Base-by-base conservation (phyloP, 2,888 invertebrate genomes). In the Cacoxenus indagator region DNA sequence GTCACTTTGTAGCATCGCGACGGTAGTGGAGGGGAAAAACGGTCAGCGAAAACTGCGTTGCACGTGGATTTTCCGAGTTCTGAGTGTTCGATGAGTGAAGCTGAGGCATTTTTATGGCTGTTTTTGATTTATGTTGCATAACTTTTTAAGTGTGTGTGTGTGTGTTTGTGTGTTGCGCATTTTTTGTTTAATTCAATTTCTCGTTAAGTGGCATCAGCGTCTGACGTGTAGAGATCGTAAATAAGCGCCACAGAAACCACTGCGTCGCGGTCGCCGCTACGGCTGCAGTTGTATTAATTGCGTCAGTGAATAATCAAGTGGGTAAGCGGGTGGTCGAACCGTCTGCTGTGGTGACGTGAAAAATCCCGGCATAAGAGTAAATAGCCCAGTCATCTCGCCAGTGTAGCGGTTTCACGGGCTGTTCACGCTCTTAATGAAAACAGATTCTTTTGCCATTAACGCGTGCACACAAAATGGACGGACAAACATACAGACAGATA, bases 381-480 rank as follows among this genome's bases (percentile, higher is more conserved):
- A 26, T 26, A 26, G 14, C 26, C 22, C n/a, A 22, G 43, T 11
- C 29, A 14, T 19, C 26, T 9, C 24, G 31, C 43, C 19, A 11
- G 22, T 14, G 14, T 4, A 43, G 61, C n/a, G 61, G 61, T 45
- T 62, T 29, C 37, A 19, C 51, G n/a, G 3, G 27, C 55, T 61
- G 14, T 62, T 43, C 31, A 37, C 26, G 43, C 19, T 43, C 83
- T 81, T 81, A 81, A 81, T 84, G 80, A 81, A 81, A 84, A 84
- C 80, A 84, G 80, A 81, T 81, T 81, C 80, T 81, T 84, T 83
- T 81, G 80, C 77, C 84, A 81, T 81, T 81, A 81, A 78, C 75
- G 77, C 83, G 72, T 79, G 83, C 84, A 71, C 75, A 83, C 77
- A 76, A 71, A 74, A 70, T 70, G 74, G 77, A 22, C 65, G 24